Conservation (phyloP, 2,113 vertebrate genomes). For the Henicopernis longicauda region DNA sequence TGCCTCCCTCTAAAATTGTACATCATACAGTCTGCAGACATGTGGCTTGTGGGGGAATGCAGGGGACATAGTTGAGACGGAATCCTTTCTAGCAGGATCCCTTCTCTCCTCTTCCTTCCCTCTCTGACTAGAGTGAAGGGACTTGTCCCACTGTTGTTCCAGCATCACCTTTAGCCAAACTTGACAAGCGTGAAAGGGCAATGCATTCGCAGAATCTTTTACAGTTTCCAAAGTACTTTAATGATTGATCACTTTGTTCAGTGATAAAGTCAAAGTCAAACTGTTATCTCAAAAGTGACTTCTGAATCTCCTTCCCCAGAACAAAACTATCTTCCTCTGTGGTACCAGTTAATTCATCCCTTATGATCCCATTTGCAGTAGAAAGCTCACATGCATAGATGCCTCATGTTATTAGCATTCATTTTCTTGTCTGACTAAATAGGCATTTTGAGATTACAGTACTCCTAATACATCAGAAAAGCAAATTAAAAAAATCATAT, state of each 20-base stretch:
- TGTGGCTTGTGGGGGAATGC: neutral
- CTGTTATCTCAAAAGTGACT: neutral
- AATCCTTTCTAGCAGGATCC: neutral
- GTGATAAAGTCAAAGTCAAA: neutral
- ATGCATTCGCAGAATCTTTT: neutral
- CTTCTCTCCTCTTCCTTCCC: neutral
- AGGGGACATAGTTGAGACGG: rapidly evolving
- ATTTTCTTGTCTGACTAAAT: conserved; percentile 40
- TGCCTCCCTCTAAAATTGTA: neutral
- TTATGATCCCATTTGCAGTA: neutral
- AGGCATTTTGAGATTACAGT: conserved; percentile 17
- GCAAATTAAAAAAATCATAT: neutral
- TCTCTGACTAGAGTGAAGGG: neutral
- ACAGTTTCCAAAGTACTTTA: neutral
- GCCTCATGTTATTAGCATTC: neutral
- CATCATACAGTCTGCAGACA: neutral
- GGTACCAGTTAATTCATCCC: neutral
- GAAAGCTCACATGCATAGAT: neutral
- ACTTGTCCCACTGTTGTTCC: neutral
- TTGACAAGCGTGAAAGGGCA: neutral
- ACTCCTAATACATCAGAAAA: neutral
- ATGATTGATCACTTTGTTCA: neutral
- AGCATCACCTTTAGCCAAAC: neutral
- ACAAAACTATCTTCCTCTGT: neutral
- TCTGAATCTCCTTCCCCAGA: neutral